Conservation (phyloP, 2,113 vertebrate species). For the Psittacara wagleri region DNA sequence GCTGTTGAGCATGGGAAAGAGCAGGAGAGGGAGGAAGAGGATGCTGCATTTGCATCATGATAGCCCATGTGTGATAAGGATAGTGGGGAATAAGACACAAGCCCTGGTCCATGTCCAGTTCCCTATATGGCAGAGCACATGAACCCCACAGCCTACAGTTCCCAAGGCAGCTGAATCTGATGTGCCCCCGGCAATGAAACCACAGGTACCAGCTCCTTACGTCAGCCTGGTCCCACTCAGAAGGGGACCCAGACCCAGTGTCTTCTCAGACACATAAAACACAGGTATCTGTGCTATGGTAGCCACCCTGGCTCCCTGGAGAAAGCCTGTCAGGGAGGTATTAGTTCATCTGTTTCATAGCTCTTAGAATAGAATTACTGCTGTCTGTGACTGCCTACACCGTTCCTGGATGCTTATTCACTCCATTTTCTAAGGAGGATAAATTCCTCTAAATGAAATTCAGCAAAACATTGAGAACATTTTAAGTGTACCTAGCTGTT, state of each 20-base stretch:
- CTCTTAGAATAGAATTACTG: neutral
- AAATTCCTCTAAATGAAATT: neutral
- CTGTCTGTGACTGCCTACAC: neutral
- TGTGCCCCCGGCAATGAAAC: neutral
- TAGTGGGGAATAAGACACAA: neutral
- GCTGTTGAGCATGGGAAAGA: neutral
- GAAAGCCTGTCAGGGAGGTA: neutral
- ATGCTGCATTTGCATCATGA: neutral
- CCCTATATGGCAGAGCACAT: neutral
- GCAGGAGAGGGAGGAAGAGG: neutral
- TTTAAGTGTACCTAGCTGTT: neutral
- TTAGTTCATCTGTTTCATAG: neutral
- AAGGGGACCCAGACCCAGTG: accelerated
- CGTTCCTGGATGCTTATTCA: neutral
- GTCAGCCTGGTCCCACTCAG: accelerated
- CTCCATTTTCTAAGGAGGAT: neutral
- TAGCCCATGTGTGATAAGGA: neutral
- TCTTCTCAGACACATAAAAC: neutral
- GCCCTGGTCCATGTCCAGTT: neutral
- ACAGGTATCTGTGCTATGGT: neutral
- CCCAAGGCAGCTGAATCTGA: accelerated
- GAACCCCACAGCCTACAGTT: accelerated
- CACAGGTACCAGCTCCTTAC: neutral
- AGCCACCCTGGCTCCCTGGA: neutral
- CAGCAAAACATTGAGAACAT: neutral